A percentile compares a stretch with the other conserved stretches of the same genome.
Conservation (phyloP, 2,797 vertebrate genomes). For the Adelosebastes latens region DNA sequence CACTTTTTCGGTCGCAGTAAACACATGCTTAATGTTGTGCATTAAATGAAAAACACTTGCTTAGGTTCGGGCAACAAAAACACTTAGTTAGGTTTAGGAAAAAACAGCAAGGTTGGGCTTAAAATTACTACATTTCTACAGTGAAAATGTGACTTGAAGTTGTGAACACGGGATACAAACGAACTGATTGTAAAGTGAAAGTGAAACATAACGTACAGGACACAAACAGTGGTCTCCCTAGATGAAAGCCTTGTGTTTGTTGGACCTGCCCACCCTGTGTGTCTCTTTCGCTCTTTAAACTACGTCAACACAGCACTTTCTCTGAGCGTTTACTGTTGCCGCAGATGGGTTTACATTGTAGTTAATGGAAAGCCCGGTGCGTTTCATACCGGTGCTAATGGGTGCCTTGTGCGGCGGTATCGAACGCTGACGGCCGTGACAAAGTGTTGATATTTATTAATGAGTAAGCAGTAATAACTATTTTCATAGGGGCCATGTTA, state of each 20-base stretch:
- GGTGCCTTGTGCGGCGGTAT: neutral
- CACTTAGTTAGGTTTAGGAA: neutral
- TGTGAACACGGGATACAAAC: too few species aligned
- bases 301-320: neutral
- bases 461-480: neutral
- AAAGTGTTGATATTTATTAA: rapidly evolving
- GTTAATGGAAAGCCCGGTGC: neutral
- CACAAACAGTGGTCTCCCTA: too few species aligned
- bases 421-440: rapidly evolving
- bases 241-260: neutral
- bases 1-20: neutral
- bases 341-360: neutral
- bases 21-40: neutral
- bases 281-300: neutral
- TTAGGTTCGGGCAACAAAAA: neutral
- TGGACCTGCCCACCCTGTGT: neutral
- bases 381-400: neutral
- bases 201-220: neutral
- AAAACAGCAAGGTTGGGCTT: neutral
- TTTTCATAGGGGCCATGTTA: neutral
- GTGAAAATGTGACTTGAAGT: too few species aligned
- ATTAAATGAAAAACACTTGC: neutral
- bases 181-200: neutral
- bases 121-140: neutral
- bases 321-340: neutral